phyloP scores from a whole-genome alignment of 2,113 vertebrate genomes.

The Vireo altiloquus region DNA sequence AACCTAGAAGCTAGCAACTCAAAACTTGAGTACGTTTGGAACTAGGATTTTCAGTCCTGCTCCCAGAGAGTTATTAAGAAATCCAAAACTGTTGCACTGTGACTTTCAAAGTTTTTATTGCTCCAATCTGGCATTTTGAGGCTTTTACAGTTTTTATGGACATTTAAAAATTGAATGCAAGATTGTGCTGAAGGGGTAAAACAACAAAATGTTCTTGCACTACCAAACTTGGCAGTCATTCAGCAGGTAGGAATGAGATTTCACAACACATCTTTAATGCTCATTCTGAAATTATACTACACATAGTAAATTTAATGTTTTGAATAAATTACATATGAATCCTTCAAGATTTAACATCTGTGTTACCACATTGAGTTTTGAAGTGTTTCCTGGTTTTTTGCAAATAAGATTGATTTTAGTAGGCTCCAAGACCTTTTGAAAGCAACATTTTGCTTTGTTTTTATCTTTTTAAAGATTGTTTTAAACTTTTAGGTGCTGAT shows the following conservation, averaged over 20 bases:
- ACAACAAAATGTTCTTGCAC: neutral
- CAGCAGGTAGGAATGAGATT: slow-evolving; percentile 28
- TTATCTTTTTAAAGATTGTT: neutral
- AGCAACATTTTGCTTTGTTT: neutral
- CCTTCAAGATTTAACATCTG: neutral
- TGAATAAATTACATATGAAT: slow-evolving; percentile 2
- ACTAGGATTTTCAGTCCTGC: neutral
- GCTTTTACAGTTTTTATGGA: slow-evolving; percentile 13
- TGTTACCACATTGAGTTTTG: neutral
- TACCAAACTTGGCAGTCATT: slow-evolving; percentile 1
- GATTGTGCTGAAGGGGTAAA: slow-evolving; percentile 22
- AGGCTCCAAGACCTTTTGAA: neutral
- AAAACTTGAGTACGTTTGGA: neutral
- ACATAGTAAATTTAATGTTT: neutral
- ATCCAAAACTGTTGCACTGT: neutral
- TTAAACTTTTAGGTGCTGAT: neutral
- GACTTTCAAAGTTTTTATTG: slow-evolving; percentile 26
- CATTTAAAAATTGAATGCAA: neutral
- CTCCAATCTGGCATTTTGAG: neutral
- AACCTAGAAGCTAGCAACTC: neutral
- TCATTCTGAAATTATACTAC: slow-evolving; percentile 12
- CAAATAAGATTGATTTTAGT: neutral
- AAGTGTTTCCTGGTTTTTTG: neutral
- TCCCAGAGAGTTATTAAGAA: neutral
- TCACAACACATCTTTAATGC: neutral